Evolutionary conservation across 2,888 invertebrate genomes (phyloP), one percentile per base, ranked within the genome.

Genomic region (Phasia obesa): DNA sequence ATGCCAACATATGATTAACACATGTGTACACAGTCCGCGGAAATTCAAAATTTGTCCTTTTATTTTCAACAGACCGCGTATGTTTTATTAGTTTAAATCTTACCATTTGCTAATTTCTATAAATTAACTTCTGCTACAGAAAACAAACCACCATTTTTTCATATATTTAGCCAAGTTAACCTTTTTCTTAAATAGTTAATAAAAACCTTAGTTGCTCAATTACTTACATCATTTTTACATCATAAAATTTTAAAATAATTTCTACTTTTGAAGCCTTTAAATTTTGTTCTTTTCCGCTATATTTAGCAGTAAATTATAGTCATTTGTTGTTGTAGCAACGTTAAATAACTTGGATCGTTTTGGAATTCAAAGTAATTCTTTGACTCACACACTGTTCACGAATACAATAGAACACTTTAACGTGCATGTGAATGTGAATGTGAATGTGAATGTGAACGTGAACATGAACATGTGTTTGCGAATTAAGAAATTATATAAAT

Each of bases 401-500:
- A 55, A 42, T 31, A 74, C 55, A 74, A 65, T 57, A 9, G 55
- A 74, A 65, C 64, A 75, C 65, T 47, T 65, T 38, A 59, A 53
- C n/a, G n/a, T n/a, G n/a, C n/a, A n/a, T n/a, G n/a, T n/a, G n/a
- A n/a, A n/a, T n/a, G n/a, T n/a, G n/a, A n/a, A n/a, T n/a, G n/a
- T n/a, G n/a, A n/a, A n/a, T n/a, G n/a, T n/a, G n/a, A n/a, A n/a
- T n/a, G n/a, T n/a, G n/a, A n/a, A n/a, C n/a, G n/a, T n/a, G n/a
- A n/a, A n/a, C 9, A 31, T 23, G 49, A 57, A 11, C 62, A 44
- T 55, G 23, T 53, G 35, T 62, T 62, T 31, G 47, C 47, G 75
- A 67, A 70, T 77, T 70, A 62, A 77, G 70, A 77, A 77, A 71
- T 71, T 71, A 67, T 42, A 79, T 73, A 59, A 38, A 55, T 62